Evolutionary conservation across 2,888 invertebrate species (phyloP), one percentile per base, ranked within the genome.

Genomic region (Dynastes tityus): DNA sequence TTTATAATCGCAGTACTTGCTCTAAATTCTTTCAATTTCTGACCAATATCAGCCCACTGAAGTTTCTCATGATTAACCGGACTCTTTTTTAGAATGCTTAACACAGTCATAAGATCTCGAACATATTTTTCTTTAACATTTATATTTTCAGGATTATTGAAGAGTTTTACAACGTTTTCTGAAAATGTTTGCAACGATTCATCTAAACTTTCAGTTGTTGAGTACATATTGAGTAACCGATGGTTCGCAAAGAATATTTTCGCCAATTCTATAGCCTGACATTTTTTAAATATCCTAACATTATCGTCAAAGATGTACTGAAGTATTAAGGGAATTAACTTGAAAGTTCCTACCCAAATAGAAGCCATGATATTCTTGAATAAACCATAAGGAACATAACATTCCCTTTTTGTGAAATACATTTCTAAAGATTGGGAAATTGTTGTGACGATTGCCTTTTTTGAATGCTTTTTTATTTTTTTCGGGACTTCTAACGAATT

Each of bases 261-360:
- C 65, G 95, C 85, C 78, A 95, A 88, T 84, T 94, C 93, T 1
- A 94, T 84, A 0, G 93, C 93, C 88, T 95, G 94, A 80, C 91
- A 92, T 63, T 93, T 91, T 32, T 93, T 90, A 84, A 92, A 95
- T 45, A 92, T 92, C 80, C 94, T 90, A 2, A 94, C 91, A 27
- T 90, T 90, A 22, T 88, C 86, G 76, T 91, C 90, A 80, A 95
- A 93, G 75, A 92, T 89, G 84, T 91, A 92, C 32, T 91, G 89
- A n/a, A 92, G 89, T 73, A 94, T 85, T 58, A 58, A 22, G 0
- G 55, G 55, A 16, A 58, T 58, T 70, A 95, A 88, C 64, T 90
- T 87, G 87, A 92, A 92, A 82, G 91, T 92, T 4, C 93, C 93
- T 55, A 89, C 88, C 95, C 95, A 95, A 81, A 91, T 91, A 2